Evolutionary conservation across 2,797 vertebrate species (phyloP), one percentile per base, ranked within the genome.

Genomic region (Crocodylus rhombifer): DNA sequence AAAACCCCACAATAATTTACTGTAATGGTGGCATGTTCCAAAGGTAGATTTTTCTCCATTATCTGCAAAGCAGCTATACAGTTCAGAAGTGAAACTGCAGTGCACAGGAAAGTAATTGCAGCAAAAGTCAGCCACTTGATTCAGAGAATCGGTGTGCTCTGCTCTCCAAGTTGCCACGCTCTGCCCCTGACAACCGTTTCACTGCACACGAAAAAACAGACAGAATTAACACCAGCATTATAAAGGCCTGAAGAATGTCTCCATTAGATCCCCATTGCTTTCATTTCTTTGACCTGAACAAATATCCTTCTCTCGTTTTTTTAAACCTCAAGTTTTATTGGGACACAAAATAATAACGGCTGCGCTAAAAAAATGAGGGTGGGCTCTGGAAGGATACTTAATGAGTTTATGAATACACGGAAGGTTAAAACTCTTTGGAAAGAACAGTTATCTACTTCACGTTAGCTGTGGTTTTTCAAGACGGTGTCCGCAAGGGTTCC

Each of bases 291-390:
- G 14, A 69, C 51, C 26, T 80, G 20, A 56, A 18, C 62, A 5
- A 77, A 55, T 0, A 16, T 28, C 82, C 4, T 58, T 42, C 55
- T 42, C 21, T 23, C 2, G 21, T 51, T 33, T 36, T 69, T 77
- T 60, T 73, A 73, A 86, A 26, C 65, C 57, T n/a, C 58, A 80
- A 14, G 7, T 36, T 77, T 69, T 73, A 42, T 26, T 56, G 67
- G 42, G 55, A 7, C 55, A 62, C 5, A 42, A 83, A 58, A 23
- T n/a, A 7, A 1, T 18, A 84, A 81, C 25, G 11, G 15, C 5
- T 15, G 55, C 55, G 33, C 21, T 12, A 25, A 51, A 65, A 2
- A 12, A 58, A 62, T 0, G 0, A 62, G 42, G 73, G 28, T 36
- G 25, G 71, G 14, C 15, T 77, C 83, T 91, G 82, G 30, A 12